Conservation (phyloP, 2,888 invertebrate species). For the Andrena hattorfiana region DNA sequence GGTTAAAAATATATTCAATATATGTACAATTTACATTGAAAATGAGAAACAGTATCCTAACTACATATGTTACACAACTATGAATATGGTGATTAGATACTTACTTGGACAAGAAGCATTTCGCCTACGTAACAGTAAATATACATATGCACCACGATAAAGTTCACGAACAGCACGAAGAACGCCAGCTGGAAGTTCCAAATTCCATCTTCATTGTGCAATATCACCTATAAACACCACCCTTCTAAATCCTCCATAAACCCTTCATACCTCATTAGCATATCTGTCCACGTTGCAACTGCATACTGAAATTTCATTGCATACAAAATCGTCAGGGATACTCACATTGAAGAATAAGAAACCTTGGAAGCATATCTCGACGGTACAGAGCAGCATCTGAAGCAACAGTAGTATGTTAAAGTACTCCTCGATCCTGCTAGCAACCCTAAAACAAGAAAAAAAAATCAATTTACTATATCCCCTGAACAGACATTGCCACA, state of each 20-base stretch:
- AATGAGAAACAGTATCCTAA: too few species aligned
- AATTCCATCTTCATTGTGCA: constrained; percentile 1
- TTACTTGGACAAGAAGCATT: constrained; percentile 57
- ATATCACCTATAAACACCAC: constrained; percentile 6
- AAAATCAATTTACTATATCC: neutral
- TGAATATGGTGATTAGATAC: neutral
- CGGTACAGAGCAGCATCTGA: neutral
- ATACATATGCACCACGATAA: constrained; percentile 64
- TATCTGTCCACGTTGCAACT: too few species aligned
- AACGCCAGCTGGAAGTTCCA: constrained; percentile 57
- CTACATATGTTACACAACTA: too few species aligned
- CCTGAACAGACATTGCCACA: neutral
- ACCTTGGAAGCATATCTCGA: neutral
- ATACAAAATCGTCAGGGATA: too few species aligned
- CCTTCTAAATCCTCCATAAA: neutral
- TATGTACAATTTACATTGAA: too few species aligned
- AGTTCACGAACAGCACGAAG: constrained; percentile 47
- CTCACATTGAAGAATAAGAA: too few species aligned
- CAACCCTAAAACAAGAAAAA: neutral
- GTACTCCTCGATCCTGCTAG: neutral
- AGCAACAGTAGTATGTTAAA: neutral
- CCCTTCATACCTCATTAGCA: too few species aligned
- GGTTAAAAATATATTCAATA: too few species aligned
- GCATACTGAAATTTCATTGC: too few species aligned
- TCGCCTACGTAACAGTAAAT: constrained; percentile 76